Evolutionary conservation across 2,888 invertebrate species (phyloP).

Genomic region (Amphipyra tragopoginis): DNA sequence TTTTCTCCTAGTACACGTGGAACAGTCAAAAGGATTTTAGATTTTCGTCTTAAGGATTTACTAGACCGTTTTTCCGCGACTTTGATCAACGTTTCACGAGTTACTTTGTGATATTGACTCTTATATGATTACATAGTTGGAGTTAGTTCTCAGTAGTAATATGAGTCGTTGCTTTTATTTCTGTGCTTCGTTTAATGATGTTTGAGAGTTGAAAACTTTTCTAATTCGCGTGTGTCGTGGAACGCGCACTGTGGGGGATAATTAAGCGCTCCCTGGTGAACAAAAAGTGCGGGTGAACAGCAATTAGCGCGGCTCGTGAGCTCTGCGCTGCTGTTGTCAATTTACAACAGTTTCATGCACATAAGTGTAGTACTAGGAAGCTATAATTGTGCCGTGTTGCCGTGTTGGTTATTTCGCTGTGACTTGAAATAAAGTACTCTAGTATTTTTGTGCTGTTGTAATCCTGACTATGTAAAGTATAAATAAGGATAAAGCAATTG

Average conservation of each 20-base stretch:
- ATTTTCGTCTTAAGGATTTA: constrained; percentile 13
- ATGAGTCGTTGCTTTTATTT: constrained; percentile 1
- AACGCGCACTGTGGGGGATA: neutral
- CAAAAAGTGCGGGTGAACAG: constrained; percentile 9
- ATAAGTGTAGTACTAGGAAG: neutral
- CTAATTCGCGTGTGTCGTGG: constrained; percentile 1
- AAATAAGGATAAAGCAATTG: too few species aligned
- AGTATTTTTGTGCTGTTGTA: too few species aligned
- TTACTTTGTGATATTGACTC: constrained; percentile 3
- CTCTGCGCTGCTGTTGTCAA: neutral
- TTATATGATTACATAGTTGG: constrained; percentile 3
- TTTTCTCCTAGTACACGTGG: neutral
- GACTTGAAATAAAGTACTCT: too few species aligned
- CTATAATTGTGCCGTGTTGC: too few species aligned
- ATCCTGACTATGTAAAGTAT: too few species aligned
- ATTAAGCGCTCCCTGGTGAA: constrained; percentile 3
- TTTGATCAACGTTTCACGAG: neutral
- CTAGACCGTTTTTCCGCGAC: constrained; percentile 4
- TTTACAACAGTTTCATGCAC: neutral
- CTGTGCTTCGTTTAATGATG: constrained; percentile 12
- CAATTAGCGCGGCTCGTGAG: constrained; percentile 3
- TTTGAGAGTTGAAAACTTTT: constrained; percentile 18
- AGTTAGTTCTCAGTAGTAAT: neutral
- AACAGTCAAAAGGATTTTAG: constrained; percentile 9
- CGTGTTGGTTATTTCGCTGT: too few species aligned